Conservation (phyloP, 2,888 invertebrate genomes). For the Yponomeuta evonymella region DNA sequence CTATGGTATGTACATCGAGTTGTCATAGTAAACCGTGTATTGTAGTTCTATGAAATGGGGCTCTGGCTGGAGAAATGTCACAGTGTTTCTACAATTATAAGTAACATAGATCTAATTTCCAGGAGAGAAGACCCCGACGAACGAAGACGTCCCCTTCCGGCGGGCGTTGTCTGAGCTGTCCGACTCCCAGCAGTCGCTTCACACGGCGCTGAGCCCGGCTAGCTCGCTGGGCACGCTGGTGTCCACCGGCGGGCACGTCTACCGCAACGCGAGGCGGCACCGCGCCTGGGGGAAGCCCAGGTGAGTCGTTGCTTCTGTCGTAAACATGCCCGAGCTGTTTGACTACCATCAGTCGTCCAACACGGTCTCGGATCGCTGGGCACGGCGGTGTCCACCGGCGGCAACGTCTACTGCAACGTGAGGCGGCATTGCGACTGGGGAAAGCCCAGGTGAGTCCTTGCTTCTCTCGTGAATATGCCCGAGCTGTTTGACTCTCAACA, state of each 20-base stretch:
- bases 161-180: slow-evolving; percentile 19
- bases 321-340: slow-evolving; percentile 9
- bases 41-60: no score
- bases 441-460: neutral
- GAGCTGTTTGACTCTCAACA: no score
- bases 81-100: no score
- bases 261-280: slow-evolving; percentile 59
- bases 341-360: slow-evolving; percentile 45
- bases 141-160: slow-evolving; percentile 34
- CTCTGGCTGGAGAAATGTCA: no score
- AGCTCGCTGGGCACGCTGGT: slow-evolving; percentile 74
- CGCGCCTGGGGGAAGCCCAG: neutral
- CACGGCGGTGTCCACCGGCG: slow-evolving; percentile 40
- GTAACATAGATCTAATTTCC: neutral
- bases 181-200: slow-evolving; percentile 43
- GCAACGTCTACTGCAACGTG: slow-evolving; percentile 53
- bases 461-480: neutral
- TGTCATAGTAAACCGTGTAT: no score
- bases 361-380: slow-evolving; percentile 63
- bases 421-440: neutral
- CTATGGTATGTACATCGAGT: no score
- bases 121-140: slow-evolving; percentile 59
- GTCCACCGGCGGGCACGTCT: slow-evolving; percentile 70
- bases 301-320: neutral
- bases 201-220: slow-evolving; percentile 51